phyloP scores from a whole-genome alignment of 2,797 vertebrate species.

The Ceyx erithaca region DNA sequence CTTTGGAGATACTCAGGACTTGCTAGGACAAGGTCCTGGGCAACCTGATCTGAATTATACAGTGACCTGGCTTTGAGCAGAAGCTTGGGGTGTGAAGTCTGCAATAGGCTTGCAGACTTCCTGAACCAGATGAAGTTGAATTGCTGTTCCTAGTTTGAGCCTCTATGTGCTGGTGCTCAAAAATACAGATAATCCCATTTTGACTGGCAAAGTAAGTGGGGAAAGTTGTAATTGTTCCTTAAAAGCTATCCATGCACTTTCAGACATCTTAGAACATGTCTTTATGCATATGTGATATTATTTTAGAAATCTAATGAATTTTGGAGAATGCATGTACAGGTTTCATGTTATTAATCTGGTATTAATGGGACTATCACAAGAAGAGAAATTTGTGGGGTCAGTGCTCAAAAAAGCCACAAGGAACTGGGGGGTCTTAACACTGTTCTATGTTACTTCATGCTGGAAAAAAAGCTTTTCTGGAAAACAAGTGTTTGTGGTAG shows the following conservation, averaged over 20 bases:
- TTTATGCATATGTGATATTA: not conserved
- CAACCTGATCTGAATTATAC: not conserved
- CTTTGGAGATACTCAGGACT: not conserved
- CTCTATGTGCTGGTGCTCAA: accelerated
- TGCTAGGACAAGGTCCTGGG: not conserved
- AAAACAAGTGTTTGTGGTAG: not conserved
- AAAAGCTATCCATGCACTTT: not conserved
- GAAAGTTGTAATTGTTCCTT: not conserved
- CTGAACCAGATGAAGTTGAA: not conserved
- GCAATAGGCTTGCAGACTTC: not conserved
- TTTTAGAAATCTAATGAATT: not conserved
- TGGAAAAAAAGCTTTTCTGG: not conserved
- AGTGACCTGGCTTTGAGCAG: not conserved
- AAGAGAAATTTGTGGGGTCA: not conserved
- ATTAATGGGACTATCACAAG: not conserved
- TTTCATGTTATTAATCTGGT: not conserved
- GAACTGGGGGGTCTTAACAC: not conserved
- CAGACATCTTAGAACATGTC: not conserved
- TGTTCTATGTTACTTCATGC: not conserved
- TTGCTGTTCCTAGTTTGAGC: not conserved
- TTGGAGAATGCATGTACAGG: not conserved
- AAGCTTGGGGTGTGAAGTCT: not conserved
- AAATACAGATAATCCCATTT: not conserved
- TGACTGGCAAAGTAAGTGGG: not conserved
- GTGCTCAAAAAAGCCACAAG: not conserved